Conservation (phyloP, 1,140 invertebrate species). For the Alviniconcha marisindica region DNA sequence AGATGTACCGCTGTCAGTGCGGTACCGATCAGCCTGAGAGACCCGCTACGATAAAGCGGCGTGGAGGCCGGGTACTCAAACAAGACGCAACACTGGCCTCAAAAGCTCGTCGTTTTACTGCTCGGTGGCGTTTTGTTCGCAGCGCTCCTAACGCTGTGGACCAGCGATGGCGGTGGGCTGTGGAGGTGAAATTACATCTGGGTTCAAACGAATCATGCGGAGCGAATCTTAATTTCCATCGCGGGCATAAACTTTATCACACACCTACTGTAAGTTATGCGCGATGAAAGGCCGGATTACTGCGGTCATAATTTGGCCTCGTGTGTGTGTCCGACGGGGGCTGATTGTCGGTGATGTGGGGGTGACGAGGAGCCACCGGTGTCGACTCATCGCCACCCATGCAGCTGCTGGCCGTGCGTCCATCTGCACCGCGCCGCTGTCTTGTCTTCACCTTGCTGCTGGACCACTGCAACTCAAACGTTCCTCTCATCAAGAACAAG, state of each 20-base stretch:
- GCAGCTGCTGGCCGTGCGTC: neutral
- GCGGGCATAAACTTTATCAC: conserved; percentile 5
- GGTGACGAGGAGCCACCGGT: neutral
- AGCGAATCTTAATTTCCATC: neutral
- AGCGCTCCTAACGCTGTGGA: neutral
- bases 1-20: no score
- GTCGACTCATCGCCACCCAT: neutral
- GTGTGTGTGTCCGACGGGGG: neutral
- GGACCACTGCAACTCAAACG: neutral
- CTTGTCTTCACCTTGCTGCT: neutral
- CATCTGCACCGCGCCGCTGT: neutral
- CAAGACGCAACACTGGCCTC: neutral
- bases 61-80: neutral
- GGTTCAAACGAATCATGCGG: neutral
- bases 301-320: neutral
- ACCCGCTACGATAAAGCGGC: neutral
- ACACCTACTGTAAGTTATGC: neutral
- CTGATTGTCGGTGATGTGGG: neutral
- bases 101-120: neutral
- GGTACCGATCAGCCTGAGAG: no score
- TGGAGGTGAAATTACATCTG: conserved; percentile 10
- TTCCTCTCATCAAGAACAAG: neutral
- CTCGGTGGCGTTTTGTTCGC: neutral
- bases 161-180: neutral
- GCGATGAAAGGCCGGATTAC: neutral